Base-by-base conservation (phyloP, 2,888 invertebrate genomes). In the Embidobia sp. region DNA sequence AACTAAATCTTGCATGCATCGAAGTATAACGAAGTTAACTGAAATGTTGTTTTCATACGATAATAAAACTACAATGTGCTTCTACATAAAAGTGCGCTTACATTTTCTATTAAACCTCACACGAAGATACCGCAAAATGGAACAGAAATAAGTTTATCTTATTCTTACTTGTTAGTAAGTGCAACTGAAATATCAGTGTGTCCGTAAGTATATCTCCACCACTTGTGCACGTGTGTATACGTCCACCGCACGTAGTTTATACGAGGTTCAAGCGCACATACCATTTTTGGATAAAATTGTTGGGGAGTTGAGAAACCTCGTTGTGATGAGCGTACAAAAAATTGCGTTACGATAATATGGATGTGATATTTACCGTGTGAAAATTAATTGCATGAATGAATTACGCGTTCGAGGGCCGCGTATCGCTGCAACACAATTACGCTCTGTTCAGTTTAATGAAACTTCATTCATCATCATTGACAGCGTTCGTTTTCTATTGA, bases 231-330 rank as follows among this genome's bases (percentile, higher is more conserved):
- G 10, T 18, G n/a, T 13, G 19, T 13, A 35, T 16, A 13, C 18
- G 18, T 29, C 48, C n/a, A 35, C 22, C 2, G 3, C 29, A 49
- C 18, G 16, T 18, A 18, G 19, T 66, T 53, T 22, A 26, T 55
- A 18, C 6, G 48, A 27, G 19, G 27, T 59, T 53, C 42, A 61
- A 53, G 40, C 61, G 61, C 46, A 42, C 53, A 48, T 35, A 44
- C 72, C 72, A 63, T 72, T 72, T 72, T 72, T 55, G 72, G 72
- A 55, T 37, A 46, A 53, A 72, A 72, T 63, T 63, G 63, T 72
- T 37, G 37, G 22, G 13, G n/a, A 53, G 63, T 63, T 63, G 48
- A 63, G 72, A 72, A 72, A 63, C 27, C 37, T 46, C 40, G 35
- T 44, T 66, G 31, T 46, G 46, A 61, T 37, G 53, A 44, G n/a